Conservation (phyloP, 2,113 vertebrate species). For the Tympanuchus pallidicinctus region DNA sequence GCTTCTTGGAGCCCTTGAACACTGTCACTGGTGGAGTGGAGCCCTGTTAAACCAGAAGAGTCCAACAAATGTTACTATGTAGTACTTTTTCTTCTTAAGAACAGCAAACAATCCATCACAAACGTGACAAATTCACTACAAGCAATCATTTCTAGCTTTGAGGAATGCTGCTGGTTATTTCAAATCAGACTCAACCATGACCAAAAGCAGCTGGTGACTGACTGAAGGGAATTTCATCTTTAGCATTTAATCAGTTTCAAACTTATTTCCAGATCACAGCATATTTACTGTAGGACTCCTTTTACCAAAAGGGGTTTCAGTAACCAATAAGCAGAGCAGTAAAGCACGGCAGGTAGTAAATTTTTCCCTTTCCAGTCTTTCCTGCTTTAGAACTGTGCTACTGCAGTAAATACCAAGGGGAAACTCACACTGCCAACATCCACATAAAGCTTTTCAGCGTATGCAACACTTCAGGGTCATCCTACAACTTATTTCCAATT, state of each 20-base stretch:
- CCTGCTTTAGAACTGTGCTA: conserved; percentile 46
- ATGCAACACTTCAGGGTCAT: conserved; percentile 38
- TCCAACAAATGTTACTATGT: conserved; percentile 39
- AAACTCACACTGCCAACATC: conserved; percentile 49
- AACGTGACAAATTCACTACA: neutral
- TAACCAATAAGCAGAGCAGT: neutral
- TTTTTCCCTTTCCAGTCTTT: conserved; percentile 56
- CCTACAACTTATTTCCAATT: conserved; percentile 45
- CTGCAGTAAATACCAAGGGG: conserved; percentile 42
- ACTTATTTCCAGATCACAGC: neutral
- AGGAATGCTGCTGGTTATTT: neutral
- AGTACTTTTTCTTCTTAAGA: neutral
- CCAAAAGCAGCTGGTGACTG: neutral
- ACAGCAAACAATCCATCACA: neutral
- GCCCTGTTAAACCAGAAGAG: conserved; percentile 82
- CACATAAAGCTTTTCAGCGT: conserved; percentile 23
- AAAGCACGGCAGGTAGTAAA: conserved; percentile 46
- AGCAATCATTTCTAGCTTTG: neutral
- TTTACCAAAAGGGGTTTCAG: conserved; percentile 15
- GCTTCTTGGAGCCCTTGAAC: conserved; percentile 97
- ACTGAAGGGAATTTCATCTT: neutral
- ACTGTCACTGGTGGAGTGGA: conserved; percentile 94
- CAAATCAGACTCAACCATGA: neutral
- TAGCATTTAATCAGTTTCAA: neutral
- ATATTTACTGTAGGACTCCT: neutral